A percentile compares a stretch with the other conserved stretches of the same genome.
Evolutionary conservation across 2,113 vertebrate genomes (phyloP).

Genomic region (Phalacrocorax carbo): DNA sequence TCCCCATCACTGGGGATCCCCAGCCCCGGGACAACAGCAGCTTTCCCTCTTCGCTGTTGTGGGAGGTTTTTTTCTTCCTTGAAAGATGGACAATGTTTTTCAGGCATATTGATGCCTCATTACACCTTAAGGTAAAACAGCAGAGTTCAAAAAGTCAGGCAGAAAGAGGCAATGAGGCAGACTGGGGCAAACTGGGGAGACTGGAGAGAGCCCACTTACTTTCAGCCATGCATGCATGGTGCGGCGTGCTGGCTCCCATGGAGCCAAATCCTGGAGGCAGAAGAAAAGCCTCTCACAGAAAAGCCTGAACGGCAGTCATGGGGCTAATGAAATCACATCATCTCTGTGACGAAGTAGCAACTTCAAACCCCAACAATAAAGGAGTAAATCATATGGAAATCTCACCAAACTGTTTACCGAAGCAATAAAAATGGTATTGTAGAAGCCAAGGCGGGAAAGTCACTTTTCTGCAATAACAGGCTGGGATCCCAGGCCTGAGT

Average conservation of each 20-base stretch:
- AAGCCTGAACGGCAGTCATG: fast-evolving
- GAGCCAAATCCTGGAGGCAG: neutral
- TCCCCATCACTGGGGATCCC: neutral
- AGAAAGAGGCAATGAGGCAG: neutral
- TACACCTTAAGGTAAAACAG: neutral
- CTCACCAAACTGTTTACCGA: neutral
- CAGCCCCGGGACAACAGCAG: neutral
- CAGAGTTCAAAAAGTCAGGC: neutral
- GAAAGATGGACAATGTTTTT: neutral
- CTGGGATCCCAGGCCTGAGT: neutral
- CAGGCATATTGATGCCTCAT: neutral
- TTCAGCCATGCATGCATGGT: fast-evolving
- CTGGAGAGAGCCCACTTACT: neutral
- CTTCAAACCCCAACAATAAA: neutral
- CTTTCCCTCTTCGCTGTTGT: neutral
- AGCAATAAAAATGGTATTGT: neutral
- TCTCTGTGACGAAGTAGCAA: neutral
- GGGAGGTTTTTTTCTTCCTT: neutral
- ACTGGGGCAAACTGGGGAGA: neutral
- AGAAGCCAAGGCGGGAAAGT: neutral
- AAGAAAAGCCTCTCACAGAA: neutral
- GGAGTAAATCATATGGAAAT: neutral
- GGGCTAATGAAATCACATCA: neutral
- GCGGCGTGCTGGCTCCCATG: fast-evolving
- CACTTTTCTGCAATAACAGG: neutral